Base-by-base conservation (phyloP, 92 coral and sea anemone genomes). In the Palythoa heliodiscus region DNA sequence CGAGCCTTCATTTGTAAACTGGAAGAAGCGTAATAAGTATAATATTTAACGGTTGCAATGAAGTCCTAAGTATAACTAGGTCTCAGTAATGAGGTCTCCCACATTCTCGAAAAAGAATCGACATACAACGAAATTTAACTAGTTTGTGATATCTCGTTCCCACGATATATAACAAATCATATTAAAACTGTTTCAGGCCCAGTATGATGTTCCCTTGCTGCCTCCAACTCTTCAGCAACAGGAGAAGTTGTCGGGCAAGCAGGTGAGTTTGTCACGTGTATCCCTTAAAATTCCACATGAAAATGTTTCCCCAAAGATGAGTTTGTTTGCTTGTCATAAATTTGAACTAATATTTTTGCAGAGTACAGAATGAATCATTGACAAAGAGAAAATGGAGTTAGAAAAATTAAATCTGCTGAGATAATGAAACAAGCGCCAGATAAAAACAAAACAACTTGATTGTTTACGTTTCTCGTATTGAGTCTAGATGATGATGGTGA, bases 201-300 rank as follows among this genome's bases (percentile, higher is more conserved):
- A 93, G 63, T 98, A 92, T 40, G 99, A 96, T 71, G 91, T 95
- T 48, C 96, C 99, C 3, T 86, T 96, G 66, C 89, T 96, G 38
- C 97, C 98, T 20, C 99, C 99, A 39, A 91, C 99, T 3, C 88
- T 93, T 48, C 93, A 96, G 61, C 99, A 96, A 73, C 99, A 96
- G 70, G 98, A 96, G 86, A 89, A 89, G 74, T 76, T 96, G 37
- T 91, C 97, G 24, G 99, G 99, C 54, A 92, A 93, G 87, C 99
- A 95, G 96, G 98, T 91, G 20, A 74, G 91, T 83, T 15, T 57
- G 43, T 35, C 12, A 37, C 9, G 43, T 70, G 43, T 70, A 70
- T 7, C 8, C 50, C 50, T 19, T 70, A 70, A 70, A 2, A 23
- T 29, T 70, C 47, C 16, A 57, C 63, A 57, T 13, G 63, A 58